Conservation (phyloP, 2,888 invertebrate species). For the Phortica magna region DNA sequence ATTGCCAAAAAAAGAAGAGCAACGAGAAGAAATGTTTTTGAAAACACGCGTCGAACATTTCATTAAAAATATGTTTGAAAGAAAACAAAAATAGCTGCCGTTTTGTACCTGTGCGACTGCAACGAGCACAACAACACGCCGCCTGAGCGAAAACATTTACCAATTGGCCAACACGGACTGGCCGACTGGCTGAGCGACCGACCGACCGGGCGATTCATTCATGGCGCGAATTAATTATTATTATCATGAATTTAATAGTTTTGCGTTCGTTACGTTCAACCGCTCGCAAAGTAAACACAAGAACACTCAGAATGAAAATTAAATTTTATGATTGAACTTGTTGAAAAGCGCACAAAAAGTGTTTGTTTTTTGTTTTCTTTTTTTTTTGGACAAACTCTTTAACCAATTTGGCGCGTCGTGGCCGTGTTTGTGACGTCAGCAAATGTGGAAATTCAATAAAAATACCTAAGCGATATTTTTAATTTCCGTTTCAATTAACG, state of each 20-base stretch:
- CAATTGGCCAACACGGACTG: too few relatives aligned
- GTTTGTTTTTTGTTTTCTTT: not conserved
- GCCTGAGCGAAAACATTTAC: not conserved
- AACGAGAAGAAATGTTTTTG: not conserved
- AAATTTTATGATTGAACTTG: conserved; percentile 15
- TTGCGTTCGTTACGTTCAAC: too few relatives aligned
- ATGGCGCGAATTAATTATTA: not conserved
- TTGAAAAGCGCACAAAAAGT: conserved; percentile 1
- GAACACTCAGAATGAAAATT: conserved; percentile 1
- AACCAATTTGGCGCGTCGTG: not conserved
- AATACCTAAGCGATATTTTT: conserved; percentile 2
- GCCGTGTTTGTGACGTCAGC: conserved; percentile 1
- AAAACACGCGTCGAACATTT: not conserved
- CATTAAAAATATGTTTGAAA: not conserved
- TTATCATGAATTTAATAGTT: too few relatives aligned
- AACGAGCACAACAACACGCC: not conserved
- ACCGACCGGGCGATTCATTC: not conserved
- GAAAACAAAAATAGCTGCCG: not conserved
- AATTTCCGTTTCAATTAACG: not conserved
- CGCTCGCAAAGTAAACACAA: not conserved
- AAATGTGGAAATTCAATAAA: conserved; percentile 16
- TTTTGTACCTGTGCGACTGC: not conserved
- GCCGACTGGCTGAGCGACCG: too few relatives aligned
- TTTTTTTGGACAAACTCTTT: not conserved
- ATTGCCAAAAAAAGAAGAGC: not conserved